Conservation (phyloP, 2,888 invertebrate species). For the Troides oblongomaculatus region DNA sequence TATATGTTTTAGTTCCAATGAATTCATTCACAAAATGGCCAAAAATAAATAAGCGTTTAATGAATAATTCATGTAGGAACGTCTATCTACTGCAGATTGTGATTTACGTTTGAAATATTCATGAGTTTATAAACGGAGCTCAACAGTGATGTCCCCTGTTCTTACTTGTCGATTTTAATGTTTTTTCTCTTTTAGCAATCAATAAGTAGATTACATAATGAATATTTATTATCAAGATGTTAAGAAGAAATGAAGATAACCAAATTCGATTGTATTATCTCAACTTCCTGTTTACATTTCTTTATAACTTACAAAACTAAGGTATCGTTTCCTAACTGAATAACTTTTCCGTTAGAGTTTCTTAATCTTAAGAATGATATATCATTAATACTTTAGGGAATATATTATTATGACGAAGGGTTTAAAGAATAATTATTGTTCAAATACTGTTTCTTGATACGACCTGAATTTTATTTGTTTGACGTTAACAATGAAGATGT, state of each 20-base stretch:
- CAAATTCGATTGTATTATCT: no score
- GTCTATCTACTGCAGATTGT: conserved; percentile 12
- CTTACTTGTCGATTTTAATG: neutral
- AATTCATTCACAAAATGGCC: conserved; percentile 9
- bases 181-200: neutral
- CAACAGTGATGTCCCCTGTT: neutral
- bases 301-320: no score
- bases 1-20: neutral
- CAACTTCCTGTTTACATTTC: no score
- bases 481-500: no score
- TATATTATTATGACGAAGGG: neutral
- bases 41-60: conserved; percentile 4
- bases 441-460: neutral
- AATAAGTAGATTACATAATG: neutral
- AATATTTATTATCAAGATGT: no score
- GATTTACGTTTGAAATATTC: conserved; percentile 16
- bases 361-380: neutral
- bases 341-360: no score
- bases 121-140: conserved; percentile 11
- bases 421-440: neutral
- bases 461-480: no score
- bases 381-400: neutral
- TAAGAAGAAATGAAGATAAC: no score
- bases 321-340: no score
- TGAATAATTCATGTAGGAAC: conserved; percentile 11